Evolutionary conservation across 1,140 invertebrate genomes (phyloP), one percentile per base, ranked within the genome.

Genomic region (Apis dorsata): DNA sequence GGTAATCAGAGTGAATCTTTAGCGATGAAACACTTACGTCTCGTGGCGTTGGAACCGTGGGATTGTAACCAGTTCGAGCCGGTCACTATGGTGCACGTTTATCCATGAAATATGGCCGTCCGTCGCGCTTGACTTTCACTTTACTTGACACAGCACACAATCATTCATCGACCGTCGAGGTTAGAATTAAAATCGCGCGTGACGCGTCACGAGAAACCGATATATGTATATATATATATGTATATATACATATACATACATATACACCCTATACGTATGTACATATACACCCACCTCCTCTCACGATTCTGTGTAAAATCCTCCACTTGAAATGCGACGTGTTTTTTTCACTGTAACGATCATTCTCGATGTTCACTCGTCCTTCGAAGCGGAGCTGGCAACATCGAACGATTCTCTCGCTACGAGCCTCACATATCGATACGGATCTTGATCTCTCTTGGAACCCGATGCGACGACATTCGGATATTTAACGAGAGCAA

Each of bases 141-240:
- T 75, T 79, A 89, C 90, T 90, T 73, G 83, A 72, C 89, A 90
- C 89, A 83, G 86, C 89, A 90, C 88, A 90, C 84, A 85, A 85
- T 81, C 77, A 90, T 85, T 79, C 86, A 86, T 80, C 82, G 88
- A 83, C 51, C 73, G 78, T 28, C 62, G 85, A 59, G 63, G 53
- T 81, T 65, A 78, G 55, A 55, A 87, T 83, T 59, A 68, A 79
- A 66, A 85, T 86, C 72, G 17, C 34, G 65, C 65, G 44, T n/a
- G 19, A 69, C 76, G 82, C 85, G 73, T 73, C 79, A 85, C 80
- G 78, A 81, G 49, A 68, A 83, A 87, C 72, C 79, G 72, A 68
- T 34, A 68, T 28, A 28, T 17, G 49, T 51, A 19, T 13, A 63
- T 63, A 76, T 70, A 21, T 65, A 12, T 7, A 17, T 55, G 44